Conservation (phyloP, 2,797 vertebrate genomes). For the Danio aesculapii region DNA sequence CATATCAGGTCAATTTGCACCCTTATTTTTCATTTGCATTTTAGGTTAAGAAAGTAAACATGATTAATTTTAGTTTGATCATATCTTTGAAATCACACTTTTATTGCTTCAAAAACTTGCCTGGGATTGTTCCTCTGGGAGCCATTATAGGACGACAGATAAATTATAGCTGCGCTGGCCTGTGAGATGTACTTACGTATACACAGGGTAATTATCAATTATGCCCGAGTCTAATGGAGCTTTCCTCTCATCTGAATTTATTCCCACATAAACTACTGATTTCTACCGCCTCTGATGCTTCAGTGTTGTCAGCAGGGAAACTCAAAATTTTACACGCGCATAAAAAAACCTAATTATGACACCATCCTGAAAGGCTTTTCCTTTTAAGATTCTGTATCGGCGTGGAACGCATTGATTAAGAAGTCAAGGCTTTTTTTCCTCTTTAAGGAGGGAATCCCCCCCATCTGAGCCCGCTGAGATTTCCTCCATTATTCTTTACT, state of each 20-base stretch:
- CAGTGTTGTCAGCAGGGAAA: not conserved
- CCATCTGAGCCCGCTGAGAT: slow-evolving; percentile 34
- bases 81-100: not conserved
- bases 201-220: slow-evolving; percentile 56
- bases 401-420: slow-evolving; percentile 21
- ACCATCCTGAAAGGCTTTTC: slow-evolving; percentile 21
- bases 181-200: slow-evolving; percentile 41
- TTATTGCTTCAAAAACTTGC: not conserved
- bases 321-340: slow-evolving; percentile 5
- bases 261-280: slow-evolving; percentile 42
- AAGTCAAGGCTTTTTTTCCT: slow-evolving; percentile 13
- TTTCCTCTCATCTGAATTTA: slow-evolving; percentile 40
- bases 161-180: slow-evolving; percentile 32
- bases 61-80: too few species aligned
- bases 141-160: slow-evolving; percentile 22
- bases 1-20: not conserved
- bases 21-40: not conserved
- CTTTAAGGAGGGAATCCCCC: slow-evolving; percentile 39
- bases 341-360: slow-evolving; percentile 27
- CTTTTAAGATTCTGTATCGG: slow-evolving; percentile 8
- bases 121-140: not conserved
- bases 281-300: not conserved
- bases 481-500: slow-evolving; percentile 26
- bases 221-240: slow-evolving; percentile 53
- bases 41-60: not conserved